Conservation (phyloP, 30 jellyfish, hydroid and myxozoan species). For the Cassiopea xamachana region DNA sequence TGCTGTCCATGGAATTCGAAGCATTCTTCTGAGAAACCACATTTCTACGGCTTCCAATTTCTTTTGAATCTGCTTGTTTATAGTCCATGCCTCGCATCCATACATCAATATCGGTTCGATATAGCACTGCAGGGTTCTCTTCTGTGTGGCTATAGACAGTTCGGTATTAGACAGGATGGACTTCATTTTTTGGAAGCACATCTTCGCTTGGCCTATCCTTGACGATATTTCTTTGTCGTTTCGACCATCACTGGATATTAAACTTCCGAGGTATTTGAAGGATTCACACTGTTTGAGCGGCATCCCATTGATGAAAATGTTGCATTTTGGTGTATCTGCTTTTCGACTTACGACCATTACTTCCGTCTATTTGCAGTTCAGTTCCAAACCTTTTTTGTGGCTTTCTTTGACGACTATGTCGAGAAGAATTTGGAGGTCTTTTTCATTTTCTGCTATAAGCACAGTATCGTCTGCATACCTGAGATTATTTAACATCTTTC, state of each 20-base stretch:
- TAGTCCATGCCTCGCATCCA: background rate
- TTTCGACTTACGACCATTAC: background rate
- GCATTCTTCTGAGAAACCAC: background rate
- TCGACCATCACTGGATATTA: background rate
- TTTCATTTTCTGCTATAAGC: background rate
- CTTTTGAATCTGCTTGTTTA: background rate
- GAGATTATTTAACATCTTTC: background rate
- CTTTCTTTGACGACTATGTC: background rate
- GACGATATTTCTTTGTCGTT: background rate
- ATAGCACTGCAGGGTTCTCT: background rate
- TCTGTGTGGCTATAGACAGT: background rate
- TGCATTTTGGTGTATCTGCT: background rate
- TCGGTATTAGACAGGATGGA: background rate
- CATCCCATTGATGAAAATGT: background rate
- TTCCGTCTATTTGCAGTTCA: background rate
- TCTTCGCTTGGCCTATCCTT: background rate
- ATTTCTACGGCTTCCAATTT: background rate
- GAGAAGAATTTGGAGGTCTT: background rate
- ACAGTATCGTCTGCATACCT: conserved; percentile 13
- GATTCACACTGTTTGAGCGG: background rate
- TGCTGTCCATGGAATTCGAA: background rate
- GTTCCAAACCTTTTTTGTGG: background rate
- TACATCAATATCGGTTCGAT: background rate
- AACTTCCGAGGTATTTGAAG: background rate
- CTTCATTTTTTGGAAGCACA: background rate